Base-by-base conservation (phyloP, 2,888 invertebrate species). In the Apamea epomidion region DNA sequence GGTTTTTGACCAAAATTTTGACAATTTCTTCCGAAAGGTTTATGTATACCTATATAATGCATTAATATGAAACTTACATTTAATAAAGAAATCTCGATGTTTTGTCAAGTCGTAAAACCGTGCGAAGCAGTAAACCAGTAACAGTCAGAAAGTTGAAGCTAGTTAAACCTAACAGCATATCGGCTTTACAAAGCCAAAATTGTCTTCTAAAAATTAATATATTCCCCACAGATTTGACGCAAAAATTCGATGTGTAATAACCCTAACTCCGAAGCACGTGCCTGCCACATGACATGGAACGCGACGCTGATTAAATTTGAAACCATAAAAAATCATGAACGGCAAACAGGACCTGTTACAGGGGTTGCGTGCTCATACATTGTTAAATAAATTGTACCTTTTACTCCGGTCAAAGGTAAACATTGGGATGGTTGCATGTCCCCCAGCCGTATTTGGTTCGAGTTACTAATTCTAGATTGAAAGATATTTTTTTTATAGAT, bases 221-320 rank as follows among this genome's bases (percentile, higher is more conserved):
- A 18, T 25, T 37, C 37, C 21, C 18, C 8, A 65, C 21, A 67
- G n/a, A 81, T 73, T 85, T 74, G n/a, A 29, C 70, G 54, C 78
- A 42, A 76, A 87, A 70, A 32, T 21, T 65, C 74, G 18, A 29
- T 88, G 76, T 86, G 67, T 74, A 74, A 78, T 76, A 82, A 69
- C 89, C 91, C 82, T 92, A 88, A 92, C 76, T 81, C 78, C 82
- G 84, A 76, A 81, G 89, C 91, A 91, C 90, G 90, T 87, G 91
- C 90, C 70, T 73, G 58, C 48, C 87, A 86, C 86, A 84, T 87
- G 86, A 86, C 88, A 89, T 88, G 86, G 91, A 91, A 92, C 89
- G 91, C 89, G 89, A 82, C 89, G 91, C 90, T 95, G 94, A 95
- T 95, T 95, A 94, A 95, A 94, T 93, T 93, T 91, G 94, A 94